Conservation (phyloP, 1,140 invertebrate genomes). For the Pseudoatta argentina region DNA sequence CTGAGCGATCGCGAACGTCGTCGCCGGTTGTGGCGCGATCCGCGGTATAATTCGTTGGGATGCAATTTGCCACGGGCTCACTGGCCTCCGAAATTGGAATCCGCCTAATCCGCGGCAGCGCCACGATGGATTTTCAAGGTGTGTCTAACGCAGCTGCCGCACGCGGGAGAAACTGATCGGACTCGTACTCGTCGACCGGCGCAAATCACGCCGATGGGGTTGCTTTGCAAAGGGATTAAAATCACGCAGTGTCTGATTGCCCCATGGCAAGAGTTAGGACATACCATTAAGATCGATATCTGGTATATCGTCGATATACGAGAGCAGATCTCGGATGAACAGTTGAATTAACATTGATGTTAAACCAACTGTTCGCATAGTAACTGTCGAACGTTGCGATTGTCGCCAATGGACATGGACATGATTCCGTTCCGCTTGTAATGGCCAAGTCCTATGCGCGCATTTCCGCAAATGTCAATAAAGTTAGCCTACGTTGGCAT, state of each 20-base stretch:
- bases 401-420: constrained; percentile 48
- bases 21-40: constrained; percentile 40
- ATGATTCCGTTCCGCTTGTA: constrained; percentile 47
- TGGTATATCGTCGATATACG: not conserved
- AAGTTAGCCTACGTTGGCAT: constrained; percentile 3
- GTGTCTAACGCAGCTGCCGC: constrained; percentile 48
- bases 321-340: constrained; percentile 18
- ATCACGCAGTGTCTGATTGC: constrained; percentile 79
- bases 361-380: not conserved
- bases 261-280: constrained; percentile 46
- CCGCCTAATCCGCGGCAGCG: constrained; percentile 36
- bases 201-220: constrained; percentile 38
- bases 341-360: constrained; percentile 42
- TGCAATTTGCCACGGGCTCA: constrained; percentile 61
- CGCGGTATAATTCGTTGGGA: constrained; percentile 57
- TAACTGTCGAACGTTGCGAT: constrained; percentile 37
- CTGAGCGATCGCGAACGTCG: constrained; percentile 12
- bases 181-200: not conserved
- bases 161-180: constrained; percentile 33
- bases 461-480: constrained; percentile 51
- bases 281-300: constrained; percentile 51
- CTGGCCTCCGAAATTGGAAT: constrained; percentile 53
- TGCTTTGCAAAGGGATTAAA: constrained; percentile 81
- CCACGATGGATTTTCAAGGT: constrained; percentile 55
- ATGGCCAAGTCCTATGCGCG: constrained; percentile 9